Conservation (phyloP, 2,888 invertebrate genomes). For the Drepana falcataria region DNA sequence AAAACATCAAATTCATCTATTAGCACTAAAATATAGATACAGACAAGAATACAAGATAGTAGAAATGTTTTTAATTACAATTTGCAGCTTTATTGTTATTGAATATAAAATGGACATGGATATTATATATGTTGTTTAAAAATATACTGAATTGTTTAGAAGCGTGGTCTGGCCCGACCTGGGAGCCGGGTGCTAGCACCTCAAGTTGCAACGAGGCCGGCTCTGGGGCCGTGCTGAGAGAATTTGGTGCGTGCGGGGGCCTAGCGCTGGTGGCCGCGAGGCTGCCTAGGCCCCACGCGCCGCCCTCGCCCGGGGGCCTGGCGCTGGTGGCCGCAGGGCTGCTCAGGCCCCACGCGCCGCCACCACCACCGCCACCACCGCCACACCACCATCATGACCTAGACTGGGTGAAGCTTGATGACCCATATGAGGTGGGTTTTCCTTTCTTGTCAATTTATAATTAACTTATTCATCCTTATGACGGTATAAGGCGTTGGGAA, state of each 20-base stretch:
- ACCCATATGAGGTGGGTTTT: conserved; percentile 71
- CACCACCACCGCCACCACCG: conserved; percentile 74
- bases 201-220: conserved; percentile 4
- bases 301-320: conserved; percentile 85
- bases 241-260: conserved; percentile 93
- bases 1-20: too few species aligned
- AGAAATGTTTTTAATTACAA: too few species aligned
- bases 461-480: too few species aligned
- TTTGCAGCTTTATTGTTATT: too few species aligned
- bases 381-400: conserved; percentile 76
- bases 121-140: too few species aligned
- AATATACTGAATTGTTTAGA: conserved; percentile 11
- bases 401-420: conserved; percentile 84
- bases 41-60: too few species aligned
- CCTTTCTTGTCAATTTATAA: background rate
- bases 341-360: conserved; percentile 91
- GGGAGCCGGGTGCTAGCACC: conserved; percentile 26
- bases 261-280: conserved; percentile 92
- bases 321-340: conserved; percentile 92
- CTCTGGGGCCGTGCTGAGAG: conserved; percentile 80
- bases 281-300: conserved; percentile 90
- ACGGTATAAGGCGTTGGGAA: too few species aligned
- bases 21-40: too few species aligned
- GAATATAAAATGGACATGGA: too few species aligned
- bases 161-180: conserved; percentile 36